These are phyloP conservation scores for Mythimna ferrago DNA, from an alignment of 2,888 invertebrate genomes.

Conservation along the genomic window DNA sequence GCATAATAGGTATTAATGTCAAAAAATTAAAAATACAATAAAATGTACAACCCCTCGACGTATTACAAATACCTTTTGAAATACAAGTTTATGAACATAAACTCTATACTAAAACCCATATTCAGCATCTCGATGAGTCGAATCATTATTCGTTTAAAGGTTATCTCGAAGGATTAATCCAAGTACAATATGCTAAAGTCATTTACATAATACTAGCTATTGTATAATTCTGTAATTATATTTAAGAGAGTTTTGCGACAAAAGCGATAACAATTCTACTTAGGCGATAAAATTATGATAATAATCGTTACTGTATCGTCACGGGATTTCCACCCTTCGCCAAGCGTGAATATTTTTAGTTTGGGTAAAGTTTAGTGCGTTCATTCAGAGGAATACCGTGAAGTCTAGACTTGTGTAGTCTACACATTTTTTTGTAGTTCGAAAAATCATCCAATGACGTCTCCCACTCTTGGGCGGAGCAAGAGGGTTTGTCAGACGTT, in stretches of 20 bases:
- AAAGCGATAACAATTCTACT: slow-evolving; percentile 16
- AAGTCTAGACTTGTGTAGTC: background rate
- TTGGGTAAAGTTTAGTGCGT: background rate
- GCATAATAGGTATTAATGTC: too few species aligned
- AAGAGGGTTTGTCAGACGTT: too few species aligned
- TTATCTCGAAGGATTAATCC: slow-evolving; percentile 29
- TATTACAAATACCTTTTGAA: background rate
- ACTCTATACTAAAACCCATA: background rate
- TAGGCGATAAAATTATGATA: background rate
- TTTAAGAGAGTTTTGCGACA: slow-evolving; percentile 13
- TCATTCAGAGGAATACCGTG: background rate
- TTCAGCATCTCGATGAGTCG: background rate
- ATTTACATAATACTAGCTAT: slow-evolving; percentile 26
- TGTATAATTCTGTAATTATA: slow-evolving; percentile 17
- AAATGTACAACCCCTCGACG: too few species aligned
- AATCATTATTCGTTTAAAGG: slow-evolving; percentile 18
- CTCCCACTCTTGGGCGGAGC: too few species aligned
- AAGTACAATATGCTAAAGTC: slow-evolving; percentile 4
- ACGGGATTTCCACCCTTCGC: background rate
- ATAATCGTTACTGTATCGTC: background rate
- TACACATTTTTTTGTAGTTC: too few species aligned
- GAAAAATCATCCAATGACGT: too few species aligned
- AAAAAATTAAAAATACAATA: too few species aligned
- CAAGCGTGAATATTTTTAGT: background rate
- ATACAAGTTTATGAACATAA: background rate